Percentiles rank a stretch among this genome's conserved stretches.
These are phyloP conservation scores for Malacoctenus gilli DNA, from an alignment of 2,797 vertebrate genomes.

Conservation along the genomic window DNA sequence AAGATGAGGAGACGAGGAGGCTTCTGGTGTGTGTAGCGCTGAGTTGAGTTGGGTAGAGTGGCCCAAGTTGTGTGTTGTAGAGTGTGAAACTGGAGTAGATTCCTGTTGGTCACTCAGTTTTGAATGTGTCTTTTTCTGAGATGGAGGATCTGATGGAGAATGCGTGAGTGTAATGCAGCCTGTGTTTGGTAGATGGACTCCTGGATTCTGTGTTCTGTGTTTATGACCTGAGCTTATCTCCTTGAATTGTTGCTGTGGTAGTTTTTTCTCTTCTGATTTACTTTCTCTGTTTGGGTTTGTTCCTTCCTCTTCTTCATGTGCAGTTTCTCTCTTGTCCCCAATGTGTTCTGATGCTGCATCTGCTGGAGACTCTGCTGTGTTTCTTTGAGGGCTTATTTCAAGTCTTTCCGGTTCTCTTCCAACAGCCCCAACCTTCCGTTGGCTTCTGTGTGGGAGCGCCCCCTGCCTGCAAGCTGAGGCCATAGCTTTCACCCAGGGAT, in stretches of 20 bases:
- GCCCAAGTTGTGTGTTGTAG: constrained; percentile 8
- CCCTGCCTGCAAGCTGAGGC: constrained; percentile 76
- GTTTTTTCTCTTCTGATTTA: constrained; percentile 32
- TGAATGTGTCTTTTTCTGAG: constrained; percentile 11
- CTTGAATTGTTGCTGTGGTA: constrained; percentile 6
- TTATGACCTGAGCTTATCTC: constrained; percentile 24
- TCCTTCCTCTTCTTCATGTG: constrained; percentile 30
- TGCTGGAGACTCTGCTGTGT: constrained; percentile 22
- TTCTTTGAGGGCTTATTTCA: constrained; percentile 25
- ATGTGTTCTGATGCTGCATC: constrained; percentile 26
- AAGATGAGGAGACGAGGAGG: constrained; percentile 13
- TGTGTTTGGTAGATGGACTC: constrained; percentile 13
- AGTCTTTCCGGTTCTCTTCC: constrained; percentile 31
- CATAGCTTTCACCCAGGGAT: constrained; percentile 88
- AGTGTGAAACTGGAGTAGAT: constrained; percentile 16
- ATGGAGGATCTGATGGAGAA: constrained; percentile 2
- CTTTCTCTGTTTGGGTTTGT: constrained; percentile 7
- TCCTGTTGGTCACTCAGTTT: constrained; percentile 25
- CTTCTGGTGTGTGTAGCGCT: constrained; percentile 10
- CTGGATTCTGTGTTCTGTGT: constrained; percentile 21
- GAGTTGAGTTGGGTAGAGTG: constrained; percentile 4
- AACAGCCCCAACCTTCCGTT: constrained; percentile 7
- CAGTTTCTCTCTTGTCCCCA: constrained; percentile 2
- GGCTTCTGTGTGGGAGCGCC: constrained; percentile 60
- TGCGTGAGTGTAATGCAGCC: constrained; percentile 12